Base-by-base conservation (phyloP, 2,888 invertebrate genomes). In the Drosophila neotestacea region DNA sequence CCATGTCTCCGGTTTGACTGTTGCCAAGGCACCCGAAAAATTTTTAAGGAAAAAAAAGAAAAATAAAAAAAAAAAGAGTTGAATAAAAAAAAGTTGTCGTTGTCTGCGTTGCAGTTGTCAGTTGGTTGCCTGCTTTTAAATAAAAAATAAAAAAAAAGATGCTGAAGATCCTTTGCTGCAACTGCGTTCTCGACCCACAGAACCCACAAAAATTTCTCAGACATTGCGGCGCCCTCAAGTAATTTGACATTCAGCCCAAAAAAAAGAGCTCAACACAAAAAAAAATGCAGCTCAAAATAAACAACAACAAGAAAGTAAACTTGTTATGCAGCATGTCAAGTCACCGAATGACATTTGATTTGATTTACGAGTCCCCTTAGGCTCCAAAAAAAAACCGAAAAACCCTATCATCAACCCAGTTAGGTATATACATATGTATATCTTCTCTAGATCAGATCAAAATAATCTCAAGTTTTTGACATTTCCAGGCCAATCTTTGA, bases 181-280 rank as follows among this genome's bases (percentile, higher is more conserved):
- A 77, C 81, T 80, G 80, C 73, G 73, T 58, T 75, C 62, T 50
- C 52, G 48, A 48, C 54, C 48, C 27, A 51, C 34, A 6, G 70
- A 81, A 71, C 88, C 88, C 86, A 84, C 85, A 70, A 79, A 88
- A 67, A 77, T 79, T 83, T 85, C 85, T 85, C 85, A 88, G 85
- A 88, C 85, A 72, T 79, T 69, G 77, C 86, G 85, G 87, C 81
- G 88, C 87, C 88, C 81, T 87, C 81, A 86, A 81, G 81, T 87
- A 85, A 86, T 87, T 89, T 85, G 87, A 88, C 85, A 82, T 74
- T 22, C 74, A 76, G 36, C 30, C 54, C 47, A 44, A 66, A 59
- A 63, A 42, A 28, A 51, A 48, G 64, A 51, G 41, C 47, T 46
- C 69, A 75, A 48, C 73, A 64, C 63, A 51, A 63, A 73, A 75